A percentile compares a stretch with the other conserved stretches of the same genome.
Conservation (phyloP, 2,888 invertebrate genomes). For the Magallana nippona region DNA sequence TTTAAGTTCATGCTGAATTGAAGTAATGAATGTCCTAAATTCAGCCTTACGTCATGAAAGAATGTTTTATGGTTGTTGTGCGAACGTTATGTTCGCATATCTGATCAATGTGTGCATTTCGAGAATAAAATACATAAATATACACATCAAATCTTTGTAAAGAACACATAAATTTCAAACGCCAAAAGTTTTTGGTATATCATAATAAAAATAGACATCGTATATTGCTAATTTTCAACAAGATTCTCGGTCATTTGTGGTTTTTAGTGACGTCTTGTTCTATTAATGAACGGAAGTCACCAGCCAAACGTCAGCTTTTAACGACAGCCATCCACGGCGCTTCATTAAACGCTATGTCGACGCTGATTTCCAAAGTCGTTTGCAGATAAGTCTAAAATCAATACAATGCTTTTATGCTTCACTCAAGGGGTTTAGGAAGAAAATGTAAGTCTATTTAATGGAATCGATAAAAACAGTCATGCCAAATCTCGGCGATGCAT, state of each 20-base stretch:
- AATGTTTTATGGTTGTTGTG: too few relatives aligned
- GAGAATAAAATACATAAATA: too few relatives aligned
- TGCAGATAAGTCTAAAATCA: slow-evolving; percentile 40
- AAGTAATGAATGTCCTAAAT: too few relatives aligned
- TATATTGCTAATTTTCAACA: background rate
- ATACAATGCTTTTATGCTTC: slow-evolving; percentile 40
- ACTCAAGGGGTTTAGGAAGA: slow-evolving; percentile 38
- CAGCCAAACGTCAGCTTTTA: slow-evolving; percentile 4
- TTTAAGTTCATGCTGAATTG: too few relatives aligned
- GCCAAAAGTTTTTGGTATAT: too few relatives aligned
- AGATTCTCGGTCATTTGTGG: background rate
- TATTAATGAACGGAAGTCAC: slow-evolving; percentile 8
- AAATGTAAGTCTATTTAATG: slow-evolving; percentile 33
- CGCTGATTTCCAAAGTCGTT: slow-evolving; percentile 37
- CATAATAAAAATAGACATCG: too few relatives aligned
- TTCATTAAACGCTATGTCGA: slow-evolving; percentile 37
- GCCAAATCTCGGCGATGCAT: slow-evolving; percentile 29
- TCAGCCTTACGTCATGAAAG: too few relatives aligned
- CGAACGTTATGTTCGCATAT: too few relatives aligned
- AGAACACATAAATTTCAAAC: too few relatives aligned
- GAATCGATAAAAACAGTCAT: slow-evolving; percentile 31
- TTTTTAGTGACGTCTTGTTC: slow-evolving; percentile 7
- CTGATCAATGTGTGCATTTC: too few relatives aligned
- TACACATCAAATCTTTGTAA: too few relatives aligned
- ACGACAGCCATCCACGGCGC: slow-evolving; percentile 14